These are phyloP conservation scores for Lanius collurio DNA, from an alignment of 2,113 vertebrate species.

Conservation along the genomic window DNA sequence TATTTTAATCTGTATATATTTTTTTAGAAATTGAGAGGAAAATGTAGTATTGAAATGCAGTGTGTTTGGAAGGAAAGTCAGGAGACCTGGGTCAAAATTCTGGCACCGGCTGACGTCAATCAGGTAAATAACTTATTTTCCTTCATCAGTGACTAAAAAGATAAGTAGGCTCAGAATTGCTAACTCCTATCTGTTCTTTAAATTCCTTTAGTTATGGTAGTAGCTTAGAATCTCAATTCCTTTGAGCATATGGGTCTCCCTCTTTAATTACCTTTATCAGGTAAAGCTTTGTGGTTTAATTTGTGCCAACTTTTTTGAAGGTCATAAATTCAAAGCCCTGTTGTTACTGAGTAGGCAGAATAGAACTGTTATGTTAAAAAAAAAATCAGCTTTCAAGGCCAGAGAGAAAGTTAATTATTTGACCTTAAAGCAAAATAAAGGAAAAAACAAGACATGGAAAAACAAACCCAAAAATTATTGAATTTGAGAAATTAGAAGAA, in stretches of 20 bases:
- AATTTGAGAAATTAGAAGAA: not conserved
- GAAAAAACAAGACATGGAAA: not conserved
- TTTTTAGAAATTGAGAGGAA: not conserved
- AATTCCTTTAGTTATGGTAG: not conserved
- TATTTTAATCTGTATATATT: not conserved
- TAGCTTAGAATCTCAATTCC: not conserved
- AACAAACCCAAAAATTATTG: accelerated
- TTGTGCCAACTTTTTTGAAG: not conserved
- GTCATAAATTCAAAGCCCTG: not conserved
- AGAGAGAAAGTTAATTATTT: not conserved
- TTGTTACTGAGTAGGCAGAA: not conserved
- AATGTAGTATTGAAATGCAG: not conserved
- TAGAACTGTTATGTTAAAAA: not conserved
- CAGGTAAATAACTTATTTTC: not conserved
- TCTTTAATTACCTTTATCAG: not conserved
- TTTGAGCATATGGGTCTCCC: not conserved
- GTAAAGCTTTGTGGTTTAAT: not conserved
- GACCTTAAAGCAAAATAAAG: not conserved
- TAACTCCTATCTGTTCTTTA: not conserved
- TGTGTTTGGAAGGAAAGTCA: not conserved
- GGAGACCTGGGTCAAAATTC: not conserved
- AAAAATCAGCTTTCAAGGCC: not conserved
- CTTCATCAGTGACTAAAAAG: not conserved
- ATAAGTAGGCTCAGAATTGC: not conserved
- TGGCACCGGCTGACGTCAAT: not conserved